A percentile compares a stretch with the other conserved stretches of the same genome.
Conservation (phyloP, 37 sponge, comb jelly and placozoan genomes). For the Tethya wilhelma region DNA sequence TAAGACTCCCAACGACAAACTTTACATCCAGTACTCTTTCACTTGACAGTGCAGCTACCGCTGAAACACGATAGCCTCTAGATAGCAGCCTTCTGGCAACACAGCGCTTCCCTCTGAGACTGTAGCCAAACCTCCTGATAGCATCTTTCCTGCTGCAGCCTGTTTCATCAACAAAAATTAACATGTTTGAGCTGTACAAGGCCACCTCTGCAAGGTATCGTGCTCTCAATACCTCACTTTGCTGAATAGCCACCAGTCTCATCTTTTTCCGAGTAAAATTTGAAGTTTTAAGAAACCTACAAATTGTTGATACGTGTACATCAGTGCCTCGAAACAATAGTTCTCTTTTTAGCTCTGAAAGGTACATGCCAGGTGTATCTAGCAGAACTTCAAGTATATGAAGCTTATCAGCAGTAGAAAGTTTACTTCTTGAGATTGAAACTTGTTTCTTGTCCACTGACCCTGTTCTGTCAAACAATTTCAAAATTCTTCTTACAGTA, state of each 20-base stretch:
- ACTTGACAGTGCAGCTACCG: conserved; percentile 17
- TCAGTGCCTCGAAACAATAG: conserved; percentile 7
- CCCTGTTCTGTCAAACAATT: conserved; percentile 21
- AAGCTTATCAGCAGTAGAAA: conserved; percentile 1
- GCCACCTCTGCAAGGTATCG: conserved; percentile 5
- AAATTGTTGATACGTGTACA: conserved; percentile 18
- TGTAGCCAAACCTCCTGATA: conserved; percentile 41
- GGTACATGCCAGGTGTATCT: conserved; percentile 21
- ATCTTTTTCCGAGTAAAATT: conserved; percentile 12
- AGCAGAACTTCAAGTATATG: conserved; percentile 1
- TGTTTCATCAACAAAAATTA: too few species aligned
- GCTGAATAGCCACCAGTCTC: conserved; percentile 14
- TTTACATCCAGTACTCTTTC: conserved; percentile 28
- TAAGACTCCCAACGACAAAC: conserved; percentile 12
- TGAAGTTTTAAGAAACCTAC: background rate
- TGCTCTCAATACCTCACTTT: conserved; percentile 12
- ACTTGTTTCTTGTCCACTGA: background rate
- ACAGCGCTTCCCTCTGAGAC: conserved; percentile 21
- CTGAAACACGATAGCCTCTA: conserved; percentile 33
- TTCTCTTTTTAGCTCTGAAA: conserved; percentile 3
- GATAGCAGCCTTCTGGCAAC: background rate
- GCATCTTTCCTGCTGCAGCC: conserved; percentile 15
- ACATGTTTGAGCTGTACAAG: conserved; percentile 12
- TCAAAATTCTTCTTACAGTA: conserved; percentile 4
- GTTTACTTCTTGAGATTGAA: background rate